Evolutionary conservation across 1,140 invertebrate genomes (phyloP).

Genomic region (Drosophila elegans): DNA sequence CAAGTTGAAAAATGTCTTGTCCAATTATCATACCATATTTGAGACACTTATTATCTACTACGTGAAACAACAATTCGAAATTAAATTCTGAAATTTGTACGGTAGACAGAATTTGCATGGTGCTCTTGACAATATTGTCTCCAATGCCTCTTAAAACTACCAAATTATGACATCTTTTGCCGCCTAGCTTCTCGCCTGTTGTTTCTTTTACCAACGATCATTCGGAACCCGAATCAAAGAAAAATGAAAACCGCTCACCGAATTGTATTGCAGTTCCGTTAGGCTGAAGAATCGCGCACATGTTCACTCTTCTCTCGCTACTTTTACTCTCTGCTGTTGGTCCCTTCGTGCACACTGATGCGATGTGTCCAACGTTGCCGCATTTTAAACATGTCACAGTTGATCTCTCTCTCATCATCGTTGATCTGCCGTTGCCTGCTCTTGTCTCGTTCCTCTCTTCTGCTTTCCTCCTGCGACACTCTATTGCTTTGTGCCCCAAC

Average conservation of each 20-base stretch:
- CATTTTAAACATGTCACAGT: too few relatives aligned
- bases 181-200: too few relatives aligned
- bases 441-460: background rate
- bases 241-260: too few relatives aligned
- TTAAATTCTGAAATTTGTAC: conserved; percentile 5
- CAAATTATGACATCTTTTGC: too few relatives aligned
- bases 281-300: conserved; percentile 2
- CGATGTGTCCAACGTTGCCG: too few relatives aligned
- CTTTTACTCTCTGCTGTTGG: background rate
- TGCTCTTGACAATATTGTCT: conserved; percentile 1
- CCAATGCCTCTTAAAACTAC: too few relatives aligned
- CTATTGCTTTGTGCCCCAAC: conserved; percentile 3
- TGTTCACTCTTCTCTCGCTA: conserved; percentile 1
- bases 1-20: background rate
- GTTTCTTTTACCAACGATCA: too few relatives aligned
- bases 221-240: too few relatives aligned
- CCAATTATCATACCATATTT: background rate
- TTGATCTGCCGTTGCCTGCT: too few relatives aligned
- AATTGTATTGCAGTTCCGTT: too few relatives aligned
- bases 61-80: background rate
- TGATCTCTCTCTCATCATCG: too few relatives aligned
- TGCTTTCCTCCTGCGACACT: conserved; percentile 2
- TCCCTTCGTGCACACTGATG: too few relatives aligned
- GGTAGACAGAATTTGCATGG: conserved; percentile 14
- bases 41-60: background rate